Evolutionary conservation across 2,888 invertebrate genomes (phyloP).

Genomic region (Amphipyra berbera): DNA sequence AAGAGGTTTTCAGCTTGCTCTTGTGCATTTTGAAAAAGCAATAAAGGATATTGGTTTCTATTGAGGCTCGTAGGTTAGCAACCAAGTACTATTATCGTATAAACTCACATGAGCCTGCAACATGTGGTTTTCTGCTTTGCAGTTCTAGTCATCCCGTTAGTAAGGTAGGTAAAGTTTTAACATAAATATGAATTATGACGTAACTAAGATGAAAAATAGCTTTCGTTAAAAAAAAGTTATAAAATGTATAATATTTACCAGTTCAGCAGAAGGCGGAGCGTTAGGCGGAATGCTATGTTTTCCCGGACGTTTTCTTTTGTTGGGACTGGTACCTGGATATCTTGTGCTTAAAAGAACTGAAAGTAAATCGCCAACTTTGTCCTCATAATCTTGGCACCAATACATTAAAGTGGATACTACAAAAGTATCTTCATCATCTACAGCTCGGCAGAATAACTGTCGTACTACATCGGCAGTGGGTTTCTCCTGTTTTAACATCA

Average conservation of each 20-base stretch:
- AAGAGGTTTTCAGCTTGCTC: constrained; percentile 39
- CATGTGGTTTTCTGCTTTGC: constrained; percentile 47
- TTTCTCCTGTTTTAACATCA: constrained; percentile 97
- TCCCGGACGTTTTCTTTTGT: constrained; percentile 96
- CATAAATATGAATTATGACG: constrained; percentile 42
- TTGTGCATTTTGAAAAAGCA: constrained; percentile 36
- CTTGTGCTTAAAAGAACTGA: constrained; percentile 94
- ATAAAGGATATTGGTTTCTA: constrained; percentile 37
- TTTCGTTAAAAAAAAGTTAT: not conserved
- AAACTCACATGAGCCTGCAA: constrained; percentile 50
- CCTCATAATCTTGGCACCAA: constrained; percentile 98
- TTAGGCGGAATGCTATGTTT: constrained; percentile 92
- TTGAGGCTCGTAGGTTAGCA: constrained; percentile 32
- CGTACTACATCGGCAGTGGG: constrained; percentile 96
- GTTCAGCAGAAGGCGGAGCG: constrained; percentile 94
- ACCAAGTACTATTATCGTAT: constrained; percentile 43
- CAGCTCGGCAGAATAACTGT: constrained; percentile 94
- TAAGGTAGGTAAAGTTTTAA: constrained; percentile 41
- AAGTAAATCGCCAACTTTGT: constrained; percentile 95
- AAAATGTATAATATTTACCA: constrained; percentile 81
- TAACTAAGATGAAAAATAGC: constrained; percentile 29
- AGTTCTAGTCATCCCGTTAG: constrained; percentile 49
- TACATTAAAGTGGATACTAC: constrained; percentile 97
- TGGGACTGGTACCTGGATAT: constrained; percentile 96
- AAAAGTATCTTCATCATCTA: constrained; percentile 95